Conservation (phyloP, 2,888 invertebrate species). For the Morpho helenor region DNA sequence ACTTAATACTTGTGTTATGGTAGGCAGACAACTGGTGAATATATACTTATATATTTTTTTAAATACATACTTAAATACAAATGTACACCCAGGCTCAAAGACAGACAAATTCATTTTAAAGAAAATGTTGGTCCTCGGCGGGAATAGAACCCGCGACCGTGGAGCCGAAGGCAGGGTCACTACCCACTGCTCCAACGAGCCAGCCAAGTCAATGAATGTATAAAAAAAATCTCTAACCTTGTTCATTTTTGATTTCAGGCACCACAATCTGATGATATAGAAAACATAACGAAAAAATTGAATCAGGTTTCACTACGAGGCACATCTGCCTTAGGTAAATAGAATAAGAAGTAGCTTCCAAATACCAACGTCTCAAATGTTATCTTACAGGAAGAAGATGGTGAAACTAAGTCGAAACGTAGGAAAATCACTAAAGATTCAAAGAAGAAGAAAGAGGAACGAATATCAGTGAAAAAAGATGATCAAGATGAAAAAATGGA, state of each 20-base stretch:
- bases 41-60: too few relatives aligned
- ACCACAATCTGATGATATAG: conserved; percentile 54
- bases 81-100: too few relatives aligned
- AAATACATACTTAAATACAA: too few relatives aligned
- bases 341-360: conserved; percentile 48
- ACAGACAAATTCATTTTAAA: too few relatives aligned
- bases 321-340: conserved; percentile 74
- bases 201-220: too few relatives aligned
- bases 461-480: conserved; percentile 21
- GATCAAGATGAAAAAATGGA: conserved; percentile 22
- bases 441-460: conserved; percentile 25
- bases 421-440: conserved; percentile 39
- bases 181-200: too few relatives aligned
- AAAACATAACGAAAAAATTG: conserved; percentile 71
- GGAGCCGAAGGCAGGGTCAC: too few relatives aligned
- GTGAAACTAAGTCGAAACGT: conserved; percentile 43
- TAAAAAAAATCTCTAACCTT: neutral
- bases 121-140: too few relatives aligned
- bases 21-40: too few relatives aligned
- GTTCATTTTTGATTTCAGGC: conserved; percentile 50
- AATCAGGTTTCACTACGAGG: conserved; percentile 74
- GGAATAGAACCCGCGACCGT: too few relatives aligned
- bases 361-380: conserved; percentile 66
- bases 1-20: too few relatives aligned
- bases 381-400: conserved; percentile 70